A percentile compares a stretch with the other conserved stretches of the same genome.
phyloP scores from a whole-genome alignment of 2,888 invertebrate species.

The Lochmaea capreae region DNA sequence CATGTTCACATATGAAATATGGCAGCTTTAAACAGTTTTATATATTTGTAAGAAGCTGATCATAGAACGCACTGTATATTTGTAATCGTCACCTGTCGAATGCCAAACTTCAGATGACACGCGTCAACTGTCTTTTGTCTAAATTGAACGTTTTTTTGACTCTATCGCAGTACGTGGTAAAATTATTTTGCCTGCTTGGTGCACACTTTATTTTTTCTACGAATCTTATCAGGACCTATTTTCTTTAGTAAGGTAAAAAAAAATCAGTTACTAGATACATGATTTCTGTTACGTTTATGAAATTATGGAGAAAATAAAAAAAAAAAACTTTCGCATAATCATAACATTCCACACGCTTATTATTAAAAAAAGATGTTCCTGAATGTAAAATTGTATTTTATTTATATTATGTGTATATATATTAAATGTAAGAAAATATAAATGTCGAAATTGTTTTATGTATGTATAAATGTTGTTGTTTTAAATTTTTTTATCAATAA shows the following conservation, averaged over 20 bases:
- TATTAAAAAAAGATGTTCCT: constrained; percentile 62
- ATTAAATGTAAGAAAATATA: constrained; percentile 50
- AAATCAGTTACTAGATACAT: constrained; percentile 34
- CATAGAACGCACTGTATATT: too few species aligned
- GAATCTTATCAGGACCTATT: constrained; percentile 18
- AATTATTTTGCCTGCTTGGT: too few species aligned
- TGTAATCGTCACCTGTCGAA: too few species aligned
- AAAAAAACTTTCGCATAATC: constrained; percentile 40
- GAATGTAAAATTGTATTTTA: constrained; percentile 57
- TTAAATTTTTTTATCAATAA: constrained; percentile 36
- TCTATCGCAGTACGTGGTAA: too few species aligned
- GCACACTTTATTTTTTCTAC: neutral
- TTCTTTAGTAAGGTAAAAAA: constrained; percentile 8
- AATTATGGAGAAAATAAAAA: constrained; percentile 13
- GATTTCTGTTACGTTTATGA: constrained; percentile 19
- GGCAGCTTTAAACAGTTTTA: too few species aligned
- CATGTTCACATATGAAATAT: too few species aligned
- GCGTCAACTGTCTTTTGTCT: too few species aligned
- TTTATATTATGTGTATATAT: constrained; percentile 54
- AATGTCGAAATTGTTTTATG: constrained; percentile 55
- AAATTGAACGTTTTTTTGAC: too few species aligned
- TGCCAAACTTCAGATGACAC: too few species aligned
- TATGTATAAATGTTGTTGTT: constrained; percentile 53
- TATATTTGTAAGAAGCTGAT: too few species aligned
- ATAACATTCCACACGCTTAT: constrained; percentile 61